Base-by-base conservation (phyloP, 2,113 vertebrate species). In the Lethenteron reissneri region DNA sequence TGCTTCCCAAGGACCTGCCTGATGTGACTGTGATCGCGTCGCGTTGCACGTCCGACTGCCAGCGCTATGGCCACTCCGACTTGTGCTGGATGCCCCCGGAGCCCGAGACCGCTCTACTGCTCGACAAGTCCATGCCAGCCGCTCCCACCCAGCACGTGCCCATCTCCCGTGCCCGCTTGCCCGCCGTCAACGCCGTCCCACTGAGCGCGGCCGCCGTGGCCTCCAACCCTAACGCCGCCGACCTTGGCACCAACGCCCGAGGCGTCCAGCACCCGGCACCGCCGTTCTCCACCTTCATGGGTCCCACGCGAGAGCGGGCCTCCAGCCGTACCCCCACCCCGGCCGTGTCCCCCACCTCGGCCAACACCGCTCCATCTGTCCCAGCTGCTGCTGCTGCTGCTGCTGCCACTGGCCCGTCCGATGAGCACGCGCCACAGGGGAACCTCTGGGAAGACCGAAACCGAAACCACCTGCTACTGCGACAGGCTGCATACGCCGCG, bases 401-500 rank as follows among this genome's bases (percentile, higher is more conserved):
- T 41, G 41, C 41, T 41, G 41, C 41, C 41, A 41, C 41, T 41
- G 41, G 41, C 41, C 64, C 64, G 9, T n/a, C n/a, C n/a, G 25
- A n/a, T 17, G 64, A 68, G 11, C n/a, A 25, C 25, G 64, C n/a
- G n/a, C 64, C 64, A 68, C 41, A 41, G 41, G 64, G 64, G n/a
- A n/a, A 68, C n/a, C n/a, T n/a, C 64, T 68, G 64, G 64, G 64
- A 68, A 11, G 64, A 68, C 25, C 64, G 64, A n/a, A 68, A 68
- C 25, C 64, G 64, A 17, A 68, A 68, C 64, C 64, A 68, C 8
- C n/a, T 68, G 64, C 64, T 68, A n/a, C n/a, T 68, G 64, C 64
- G 64, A 68, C 64, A 68, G 64, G 64, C 64, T 25, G n/a, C 64
- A 17, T 25, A 17, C 11, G 25, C n/a, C 25, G 25, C 64, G 64